Base-by-base conservation (phyloP, 2,888 invertebrate genomes). In the Leptarthrus brevirostris region DNA sequence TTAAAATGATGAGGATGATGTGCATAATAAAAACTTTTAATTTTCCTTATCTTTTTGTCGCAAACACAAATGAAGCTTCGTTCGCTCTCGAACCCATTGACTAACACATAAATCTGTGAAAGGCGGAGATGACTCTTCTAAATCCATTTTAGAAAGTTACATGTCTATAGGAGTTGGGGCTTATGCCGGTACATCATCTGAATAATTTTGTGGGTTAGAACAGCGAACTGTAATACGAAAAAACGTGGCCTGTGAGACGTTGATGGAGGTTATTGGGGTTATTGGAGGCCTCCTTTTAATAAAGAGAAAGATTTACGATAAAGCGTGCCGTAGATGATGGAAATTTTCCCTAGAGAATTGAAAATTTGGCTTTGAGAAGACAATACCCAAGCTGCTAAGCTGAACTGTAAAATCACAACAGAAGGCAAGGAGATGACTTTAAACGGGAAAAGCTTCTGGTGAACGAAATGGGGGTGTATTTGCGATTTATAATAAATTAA, bases 401-500 rank as follows among this genome's bases (percentile, higher is more conserved):
- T 20, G 40, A 61, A 61, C 61, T 40, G 61, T 20, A 36, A 36
- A 61, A 61, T 61, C 61, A 61, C 40, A 30, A 20, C 34, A 30
- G 20, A 12, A 40, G 36, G 30, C 30, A 61, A 61, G 34, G 61
- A n/a, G n/a, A 40, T 20, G 20, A 18, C 18, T 20, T 61, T 40
- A 61, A 61, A 36, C 30, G 40, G 22, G 30, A 36, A 61, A 36
- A n/a, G 20, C 22, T 61, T 36, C n/a, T 20, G 36, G 12, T 36
- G 2, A 18, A 36, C 40, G 36, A 22, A 18, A 20, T 18, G 36
- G 4, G 61, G 36, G 14, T 12, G 36, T 36, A 36, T 61, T 14
- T 36, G 61, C 16, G 61, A 61, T 61, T 61, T 61, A 61, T 61
- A 61, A 61, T 61, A 61, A 61, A 61, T 61, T 61, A 61, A 61